A percentile compares a stretch with the other conserved stretches of the same genome.
phyloP scores from a whole-genome alignment of 2,888 invertebrate genomes.

The Aricia artaxerxes region DNA sequence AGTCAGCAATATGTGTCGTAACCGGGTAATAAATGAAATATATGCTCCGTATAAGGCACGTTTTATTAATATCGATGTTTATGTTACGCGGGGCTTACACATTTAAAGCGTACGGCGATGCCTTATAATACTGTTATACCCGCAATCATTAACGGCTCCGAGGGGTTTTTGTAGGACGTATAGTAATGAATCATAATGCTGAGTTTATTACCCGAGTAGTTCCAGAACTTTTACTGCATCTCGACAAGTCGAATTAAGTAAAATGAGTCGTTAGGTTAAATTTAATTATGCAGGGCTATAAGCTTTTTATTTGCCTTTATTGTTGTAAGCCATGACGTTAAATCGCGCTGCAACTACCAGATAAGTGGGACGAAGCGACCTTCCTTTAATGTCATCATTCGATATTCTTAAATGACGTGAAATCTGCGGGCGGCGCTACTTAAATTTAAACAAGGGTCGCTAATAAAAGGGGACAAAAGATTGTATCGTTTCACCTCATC shows the following conservation, averaged over 20 bases:
- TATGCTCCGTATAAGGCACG: constrained; percentile 21
- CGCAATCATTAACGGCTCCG: background rate
- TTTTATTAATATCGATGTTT: constrained; percentile 30
- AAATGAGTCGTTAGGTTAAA: background rate
- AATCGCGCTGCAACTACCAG: constrained; percentile 2
- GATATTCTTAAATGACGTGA: constrained; percentile 2
- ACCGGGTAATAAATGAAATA: constrained; percentile 30
- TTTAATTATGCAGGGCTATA: background rate
- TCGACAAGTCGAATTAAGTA: background rate
- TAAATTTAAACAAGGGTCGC: constrained; percentile 19
- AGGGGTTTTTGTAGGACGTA: background rate
- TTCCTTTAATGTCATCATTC: background rate
- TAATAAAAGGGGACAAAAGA: constrained; percentile 24
- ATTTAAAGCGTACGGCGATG: background rate
- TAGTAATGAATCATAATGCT: background rate
- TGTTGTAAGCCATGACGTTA: background rate
- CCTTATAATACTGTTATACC: background rate
- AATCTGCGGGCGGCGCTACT: constrained; percentile 15
- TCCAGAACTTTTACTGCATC: background rate
- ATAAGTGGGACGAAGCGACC: background rate
- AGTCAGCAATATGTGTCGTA: constrained; percentile 31
- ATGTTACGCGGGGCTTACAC: constrained; percentile 17
- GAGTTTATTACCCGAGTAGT: background rate
- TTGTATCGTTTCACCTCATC: constrained; percentile 14
- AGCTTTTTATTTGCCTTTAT: background rate